Base-by-base conservation (phyloP, 2,113 vertebrate genomes). In the Polyodon spathula region DNA sequence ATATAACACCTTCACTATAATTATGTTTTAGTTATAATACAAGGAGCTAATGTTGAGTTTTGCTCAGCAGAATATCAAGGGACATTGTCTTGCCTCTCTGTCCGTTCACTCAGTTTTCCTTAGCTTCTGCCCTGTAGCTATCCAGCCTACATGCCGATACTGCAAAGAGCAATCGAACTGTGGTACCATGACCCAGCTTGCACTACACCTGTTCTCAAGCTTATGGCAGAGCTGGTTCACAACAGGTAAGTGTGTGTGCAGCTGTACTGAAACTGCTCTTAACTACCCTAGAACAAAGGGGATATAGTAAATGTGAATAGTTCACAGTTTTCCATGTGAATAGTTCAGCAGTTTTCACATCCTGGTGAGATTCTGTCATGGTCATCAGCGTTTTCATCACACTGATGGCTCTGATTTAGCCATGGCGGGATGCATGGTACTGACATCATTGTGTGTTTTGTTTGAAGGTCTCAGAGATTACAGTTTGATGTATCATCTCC, bases 121-220 rank as follows among this genome's bases (percentile, higher is more conserved):
- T 85, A 85, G 85, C 88, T 12, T 62, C 9, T 8, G 0, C 17
- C 50, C 48, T 50, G 6, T 78, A 99, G 96, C 73, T 99, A 99
- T 40, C 96, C 96, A 0, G 85, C 95, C 50, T 99, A 99, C 78
- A 95, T 99, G 93, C 96, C 95, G 39, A 97, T 99, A 71, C 83
- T 99, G 5, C 95, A 98, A 80, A 74, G 95, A 56, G 96, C 95
- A 4, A 90, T 99, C 40, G 95, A 99, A 65, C 89, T 99, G 0
- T 99, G 96, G 96, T 99, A 97, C 85, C 96, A 98, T 7, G 93
- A 97, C 78, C 95, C 96, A 11, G 95, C 95, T 68, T 99, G 96
- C 74, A 99, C 96, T 67, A 99, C 96, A 0, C 96, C 96, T 0
- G 93, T 99, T 57, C 95, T 99, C 77, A 99, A 99, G 17, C 88